phyloP scores from a whole-genome alignment of 2,113 vertebrate genomes.

The Paedocypris sp. region DNA sequence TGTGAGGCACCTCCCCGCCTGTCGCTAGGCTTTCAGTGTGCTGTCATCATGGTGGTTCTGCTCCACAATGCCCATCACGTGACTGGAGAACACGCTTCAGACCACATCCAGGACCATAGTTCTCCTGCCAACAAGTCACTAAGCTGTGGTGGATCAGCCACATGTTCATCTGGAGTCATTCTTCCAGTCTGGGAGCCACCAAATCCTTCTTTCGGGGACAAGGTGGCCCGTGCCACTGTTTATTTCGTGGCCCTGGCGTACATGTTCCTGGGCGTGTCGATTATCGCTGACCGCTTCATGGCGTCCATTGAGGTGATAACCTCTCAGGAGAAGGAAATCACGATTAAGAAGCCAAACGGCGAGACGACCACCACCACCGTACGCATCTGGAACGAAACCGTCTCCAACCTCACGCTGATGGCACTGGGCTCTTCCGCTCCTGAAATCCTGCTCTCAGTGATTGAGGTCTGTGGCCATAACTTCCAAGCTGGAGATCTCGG shows the following conservation, averaged over 20 bases:
- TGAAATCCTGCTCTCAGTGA: conserved; percentile 91
- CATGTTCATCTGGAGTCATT: conserved; percentile 76
- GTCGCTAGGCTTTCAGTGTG: conserved; percentile 56
- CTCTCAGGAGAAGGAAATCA: conserved; percentile 94
- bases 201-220: conserved; percentile 92
- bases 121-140: conserved; percentile 46
- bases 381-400: conserved; percentile 96
- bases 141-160: conserved; percentile 68
- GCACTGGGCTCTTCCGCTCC: conserved; percentile 92
- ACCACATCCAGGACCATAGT: conserved; percentile 45
- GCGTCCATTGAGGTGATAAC: conserved; percentile 98
- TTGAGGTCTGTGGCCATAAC: conserved; percentile 87
- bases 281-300: conserved; percentile 97
- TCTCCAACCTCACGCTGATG: conserved; percentile 96
- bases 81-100: conserved; percentile 43
- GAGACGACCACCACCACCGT: conserved; percentile 94
- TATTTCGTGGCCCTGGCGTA: conserved; percentile 96
- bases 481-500: conserved; percentile 83
- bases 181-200: conserved; percentile 89
- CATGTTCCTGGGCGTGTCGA: conserved; percentile 98
- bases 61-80: conserved; percentile 55
- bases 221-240: conserved; percentile 90
- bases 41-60: conserved; percentile 57
- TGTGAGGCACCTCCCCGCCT: conserved; percentile 44
- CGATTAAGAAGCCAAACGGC: conserved; percentile 93